Evolutionary conservation across 2,797 vertebrate genomes (phyloP), one percentile per base, ranked within the genome.

Genomic region (Coreius guichenoti): DNA sequence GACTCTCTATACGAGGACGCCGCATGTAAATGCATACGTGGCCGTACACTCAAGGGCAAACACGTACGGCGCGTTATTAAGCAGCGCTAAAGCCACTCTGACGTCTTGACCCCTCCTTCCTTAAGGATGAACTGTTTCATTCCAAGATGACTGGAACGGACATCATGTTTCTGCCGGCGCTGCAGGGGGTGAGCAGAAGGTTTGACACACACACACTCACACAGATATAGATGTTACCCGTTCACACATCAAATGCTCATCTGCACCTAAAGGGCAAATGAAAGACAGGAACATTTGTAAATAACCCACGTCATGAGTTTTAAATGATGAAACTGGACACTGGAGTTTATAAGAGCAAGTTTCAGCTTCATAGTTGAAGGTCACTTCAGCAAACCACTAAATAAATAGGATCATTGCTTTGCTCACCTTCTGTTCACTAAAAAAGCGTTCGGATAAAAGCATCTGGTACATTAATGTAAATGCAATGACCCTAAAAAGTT

Each of bases 171-270:
- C 45, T 81, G 79, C 79, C 58, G n/a, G 31, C 3, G 14, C 72
- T 82, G 56, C 56, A 63, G 81, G 81, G 70, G 31, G 58, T 83
- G 81, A 83, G 81, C 81, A 83, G 81, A 75, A 75, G 81, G 72
- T 67, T 47, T 33, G 1, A 36, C 43, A 47, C 70, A 76, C 54
- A 74, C 51, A 75, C 45, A 77, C 21, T 47, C 36, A 65, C n/a
- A 61, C 36, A 81, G 21, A 81, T 36, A 23, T 70, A 54, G 31
- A 70, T 70, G 67, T 70, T 56, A 54, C 39, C 16, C 0, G 17
- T 33, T 21, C 9, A 1, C 49, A 81, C 29, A 63, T 63, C 21
- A n/a, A 82, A 63, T 36, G 78, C 12, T 80, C 47, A 3, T 49
- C 81, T 51, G 45, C 63, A 67, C 23, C 61, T 54, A 76, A 83